phyloP scores from a whole-genome alignment of 2,113 vertebrate species.

The Sapayoa aenigma region DNA sequence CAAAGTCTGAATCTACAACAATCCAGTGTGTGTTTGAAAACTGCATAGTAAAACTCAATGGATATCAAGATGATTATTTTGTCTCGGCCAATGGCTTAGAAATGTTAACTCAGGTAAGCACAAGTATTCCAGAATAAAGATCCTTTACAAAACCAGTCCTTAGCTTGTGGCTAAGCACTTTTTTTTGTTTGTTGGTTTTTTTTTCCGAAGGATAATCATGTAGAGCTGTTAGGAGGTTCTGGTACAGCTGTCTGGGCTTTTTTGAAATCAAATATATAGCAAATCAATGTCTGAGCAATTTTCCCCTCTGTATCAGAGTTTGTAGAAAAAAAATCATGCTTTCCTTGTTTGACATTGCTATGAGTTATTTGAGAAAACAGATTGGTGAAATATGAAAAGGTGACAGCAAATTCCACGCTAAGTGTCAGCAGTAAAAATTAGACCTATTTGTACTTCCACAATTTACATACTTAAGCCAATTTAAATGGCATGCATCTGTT shows the following conservation, averaged over 20 bases:
- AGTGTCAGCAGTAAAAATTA: neutral
- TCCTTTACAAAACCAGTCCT: neutral
- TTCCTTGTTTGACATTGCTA: neutral
- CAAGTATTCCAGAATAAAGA: neutral
- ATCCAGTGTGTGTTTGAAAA: neutral
- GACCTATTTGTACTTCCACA: neutral
- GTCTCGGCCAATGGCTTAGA: neutral
- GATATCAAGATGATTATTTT: neutral
- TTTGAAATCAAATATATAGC: neutral
- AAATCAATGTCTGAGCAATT: neutral
- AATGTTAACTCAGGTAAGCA: neutral
- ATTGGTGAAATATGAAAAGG: neutral
- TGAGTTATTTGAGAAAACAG: neutral
- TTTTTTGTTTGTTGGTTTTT: neutral
- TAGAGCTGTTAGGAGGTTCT: neutral
- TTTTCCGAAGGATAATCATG: neutral
- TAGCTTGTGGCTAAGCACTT: neutral
- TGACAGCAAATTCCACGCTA: neutral
- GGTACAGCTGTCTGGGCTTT: neutral
- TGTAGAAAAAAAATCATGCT: neutral
- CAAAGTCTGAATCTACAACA: neutral
- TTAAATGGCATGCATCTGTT: neutral
- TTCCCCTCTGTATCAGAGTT: neutral
- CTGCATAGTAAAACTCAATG: neutral
- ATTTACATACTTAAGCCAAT: neutral